A percentile compares a stretch with the other conserved stretches of the same genome.
Conservation (phyloP, 1,140 invertebrate species). For the Triops cancriformis region DNA sequence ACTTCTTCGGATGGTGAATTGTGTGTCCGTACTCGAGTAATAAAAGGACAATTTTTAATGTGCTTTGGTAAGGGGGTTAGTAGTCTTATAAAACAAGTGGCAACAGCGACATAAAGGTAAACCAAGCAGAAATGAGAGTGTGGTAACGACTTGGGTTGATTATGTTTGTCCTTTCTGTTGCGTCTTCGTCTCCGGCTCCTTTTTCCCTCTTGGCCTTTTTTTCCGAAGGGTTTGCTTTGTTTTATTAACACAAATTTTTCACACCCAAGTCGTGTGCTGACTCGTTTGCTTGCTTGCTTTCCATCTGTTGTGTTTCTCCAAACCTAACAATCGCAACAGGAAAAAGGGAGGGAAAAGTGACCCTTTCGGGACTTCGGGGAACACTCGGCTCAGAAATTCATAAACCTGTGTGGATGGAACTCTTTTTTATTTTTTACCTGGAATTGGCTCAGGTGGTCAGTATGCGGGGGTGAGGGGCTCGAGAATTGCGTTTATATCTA, state of each 20-base stretch:
- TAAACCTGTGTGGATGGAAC: too few relatives aligned
- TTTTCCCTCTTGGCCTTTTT: too few relatives aligned
- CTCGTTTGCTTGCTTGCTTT: not conserved
- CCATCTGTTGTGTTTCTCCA: not conserved
- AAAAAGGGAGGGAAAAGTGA: not conserved
- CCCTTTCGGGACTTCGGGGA: not conserved
- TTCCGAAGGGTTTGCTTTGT: not conserved
- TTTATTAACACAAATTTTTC: not conserved
- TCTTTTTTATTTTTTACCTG: not conserved
- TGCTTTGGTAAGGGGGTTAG: not conserved
- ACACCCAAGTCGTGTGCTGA: conserved; percentile 1
- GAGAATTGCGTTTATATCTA: not conserved
- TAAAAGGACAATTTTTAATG: not conserved
- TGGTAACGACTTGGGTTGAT: not conserved
- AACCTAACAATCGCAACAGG: not conserved
- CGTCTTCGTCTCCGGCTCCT: too few relatives aligned
- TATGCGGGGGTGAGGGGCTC: not conserved
- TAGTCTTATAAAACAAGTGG: not conserved
- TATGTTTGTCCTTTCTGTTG: too few relatives aligned
- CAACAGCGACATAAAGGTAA: not conserved
- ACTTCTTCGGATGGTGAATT: too few relatives aligned
- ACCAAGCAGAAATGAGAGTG: conserved; percentile 4
- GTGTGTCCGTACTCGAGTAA: too few relatives aligned
- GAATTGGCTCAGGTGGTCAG: not conserved
- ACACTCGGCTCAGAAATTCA: not conserved